A percentile compares a stretch with the other conserved stretches of the same genome.
Conservation (phyloP, 2,113 vertebrate genomes). For the Aspidoscelis tigris region DNA sequence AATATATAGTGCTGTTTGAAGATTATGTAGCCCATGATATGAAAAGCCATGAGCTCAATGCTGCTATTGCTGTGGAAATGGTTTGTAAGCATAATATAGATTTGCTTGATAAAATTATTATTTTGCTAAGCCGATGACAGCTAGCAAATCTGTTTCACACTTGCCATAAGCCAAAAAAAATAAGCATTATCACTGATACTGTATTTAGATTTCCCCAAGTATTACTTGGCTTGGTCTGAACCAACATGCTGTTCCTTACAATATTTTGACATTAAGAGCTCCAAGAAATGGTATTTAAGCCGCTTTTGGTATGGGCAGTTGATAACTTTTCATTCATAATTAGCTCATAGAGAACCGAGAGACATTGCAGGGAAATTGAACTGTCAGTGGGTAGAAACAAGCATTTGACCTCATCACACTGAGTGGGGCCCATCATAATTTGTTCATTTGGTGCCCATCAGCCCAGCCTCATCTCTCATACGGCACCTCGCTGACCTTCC, state of each 20-base stretch:
- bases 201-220: conserved; percentile 85
- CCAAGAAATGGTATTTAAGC: conserved; percentile 91
- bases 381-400: conserved; percentile 97
- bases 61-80: conserved; percentile 46
- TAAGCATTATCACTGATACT: conserved; percentile 77
- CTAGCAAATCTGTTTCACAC: conserved; percentile 74
- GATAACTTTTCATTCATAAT: conserved; percentile 99
- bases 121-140: conserved; percentile 41
- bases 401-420: conserved; percentile 99
- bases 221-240: conserved; percentile 79
- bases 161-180: conserved; percentile 75
- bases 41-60: conserved; percentile 17
- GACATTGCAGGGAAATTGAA: conserved; percentile 99
- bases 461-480: conserved; percentile 91
- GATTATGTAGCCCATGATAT: conserved; percentile 48
- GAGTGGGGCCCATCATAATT: conserved; percentile 99
- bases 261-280: conserved; percentile 99
- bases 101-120: conserved; percentile 57
- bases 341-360: conserved; percentile 94
- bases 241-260: conserved; percentile 88
- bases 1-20: conserved; percentile 48
- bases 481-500: conserved; percentile 94
- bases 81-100: conserved; percentile 45
- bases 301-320: conserved; percentile 88
- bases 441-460: conserved; percentile 99